Percentiles rank a stretch among this genome's conserved stretches.
Evolutionary conservation across 53 echinoderm and acorn worm species (phyloP).

Genomic region (Paracentrotus lividus): DNA sequence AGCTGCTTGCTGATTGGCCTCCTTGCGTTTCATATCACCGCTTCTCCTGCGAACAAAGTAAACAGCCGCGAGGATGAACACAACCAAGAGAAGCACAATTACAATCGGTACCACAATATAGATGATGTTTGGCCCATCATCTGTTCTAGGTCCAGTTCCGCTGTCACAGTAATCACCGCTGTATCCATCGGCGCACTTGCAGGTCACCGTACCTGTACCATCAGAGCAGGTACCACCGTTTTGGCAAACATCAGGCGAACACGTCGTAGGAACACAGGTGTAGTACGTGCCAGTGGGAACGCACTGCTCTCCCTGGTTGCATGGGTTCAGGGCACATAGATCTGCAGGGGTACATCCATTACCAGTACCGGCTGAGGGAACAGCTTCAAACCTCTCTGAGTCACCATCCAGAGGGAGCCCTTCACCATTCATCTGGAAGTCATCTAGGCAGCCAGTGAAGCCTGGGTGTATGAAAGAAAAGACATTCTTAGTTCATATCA

Average conservation of each 20-base stretch:
- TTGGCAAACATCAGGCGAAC: slow-evolving; percentile 54
- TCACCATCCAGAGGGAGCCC: slow-evolving; percentile 89
- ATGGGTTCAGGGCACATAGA: slow-evolving; percentile 80
- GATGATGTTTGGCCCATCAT: slow-evolving; percentile 28
- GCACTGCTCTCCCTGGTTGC: slow-evolving; percentile 73
- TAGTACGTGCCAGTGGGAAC: slow-evolving; percentile 69
- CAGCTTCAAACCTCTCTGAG: slow-evolving; percentile 86
- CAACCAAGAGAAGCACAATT: slow-evolving; percentile 76
- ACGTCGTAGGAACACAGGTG: slow-evolving; percentile 66
- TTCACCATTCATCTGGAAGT: slow-evolving; percentile 83
- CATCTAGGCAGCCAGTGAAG: slow-evolving; percentile 88
- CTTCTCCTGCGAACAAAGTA: slow-evolving; percentile 68
- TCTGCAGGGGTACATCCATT: slow-evolving; percentile 75
- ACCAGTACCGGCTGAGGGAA: slow-evolving; percentile 80
- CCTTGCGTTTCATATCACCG: slow-evolving; percentile 61
- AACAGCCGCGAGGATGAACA: slow-evolving; percentile 70
- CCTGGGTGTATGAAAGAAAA: slow-evolving; percentile 63
- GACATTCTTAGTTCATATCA: background rate
- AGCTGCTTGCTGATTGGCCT: slow-evolving; percentile 11
- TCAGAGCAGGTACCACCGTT: slow-evolving; percentile 68
- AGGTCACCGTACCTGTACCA: slow-evolving; percentile 21
- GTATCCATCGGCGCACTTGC: slow-evolving; percentile 64
- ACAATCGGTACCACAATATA: slow-evolving; percentile 70
- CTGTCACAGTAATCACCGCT: slow-evolving; percentile 46
- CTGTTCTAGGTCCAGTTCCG: slow-evolving; percentile 7